Evolutionary conservation across 2,888 invertebrate genomes (phyloP), one percentile per base, ranked within the genome.

Genomic region (Cotesia congregata): DNA sequence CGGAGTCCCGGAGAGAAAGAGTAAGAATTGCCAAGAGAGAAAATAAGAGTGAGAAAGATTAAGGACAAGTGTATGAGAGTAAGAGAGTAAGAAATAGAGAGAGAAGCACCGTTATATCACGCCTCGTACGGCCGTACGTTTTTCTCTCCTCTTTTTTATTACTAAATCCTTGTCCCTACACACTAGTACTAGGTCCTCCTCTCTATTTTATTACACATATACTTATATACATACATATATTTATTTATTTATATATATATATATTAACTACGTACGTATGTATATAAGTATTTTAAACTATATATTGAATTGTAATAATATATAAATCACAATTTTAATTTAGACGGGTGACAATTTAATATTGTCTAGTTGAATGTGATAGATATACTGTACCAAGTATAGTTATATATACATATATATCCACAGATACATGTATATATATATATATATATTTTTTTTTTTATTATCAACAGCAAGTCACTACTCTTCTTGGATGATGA

Each of bases 71-170:
- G 69, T 62, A 75, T 76, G 67, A 70, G 69, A 72, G 50, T 70
- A 50, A 71, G 79, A 75, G 77, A 72, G 75, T 74, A 77, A 77
- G 41, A 74, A 59, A 72, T 70, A 73, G 72, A 72, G 74, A 68
- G 75, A 71, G 65, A 62, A 83, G 80, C 84, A 83, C 86, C 85
- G 86, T 86, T 86, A 86, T 85, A 81, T 80, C 81, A 80, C 80
- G 79, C 79, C 80, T 80, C 79, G 73, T 73, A 73, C 73, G 38
- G 73, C 59, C 59, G 73, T 73, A 65, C 67, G 67, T 67, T 50
- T 38, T 67, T 73, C 67, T 73, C 67, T 73, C 3, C 50, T 50
- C 6, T 50, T 50, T 50, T 50, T 50, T 50, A 50, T 41, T 41
- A 59, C 67, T 67, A 38, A 50, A 73, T 73, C 41, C 38, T 65